These are phyloP conservation scores for Drosophila borealis DNA, from an alignment of 2,888 invertebrate genomes.

Conservation along the genomic window DNA sequence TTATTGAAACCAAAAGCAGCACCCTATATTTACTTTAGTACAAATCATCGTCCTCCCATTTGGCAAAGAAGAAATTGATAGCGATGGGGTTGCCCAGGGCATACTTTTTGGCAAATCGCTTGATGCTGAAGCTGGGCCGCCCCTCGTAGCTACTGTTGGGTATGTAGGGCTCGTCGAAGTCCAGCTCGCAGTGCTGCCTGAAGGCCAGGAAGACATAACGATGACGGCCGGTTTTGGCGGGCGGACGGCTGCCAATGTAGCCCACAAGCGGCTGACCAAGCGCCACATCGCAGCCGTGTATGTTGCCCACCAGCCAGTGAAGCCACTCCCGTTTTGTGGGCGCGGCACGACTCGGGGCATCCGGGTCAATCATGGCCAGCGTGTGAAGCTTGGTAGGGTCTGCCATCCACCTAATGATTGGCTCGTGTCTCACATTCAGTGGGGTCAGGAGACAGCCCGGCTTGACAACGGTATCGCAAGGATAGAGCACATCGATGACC, in stretches of 20 bases:
- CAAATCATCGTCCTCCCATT: slow-evolving; percentile 34
- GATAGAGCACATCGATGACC: slow-evolving; percentile 46
- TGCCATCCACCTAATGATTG: slow-evolving; percentile 54
- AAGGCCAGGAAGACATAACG: slow-evolving; percentile 63
- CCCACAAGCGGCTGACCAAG: slow-evolving; percentile 45
- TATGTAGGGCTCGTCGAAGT: slow-evolving; percentile 58
- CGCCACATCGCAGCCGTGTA: slow-evolving; percentile 56
- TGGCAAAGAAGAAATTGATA: slow-evolving; percentile 54
- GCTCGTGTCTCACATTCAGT: slow-evolving; percentile 17
- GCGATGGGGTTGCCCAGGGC: slow-evolving; percentile 65
- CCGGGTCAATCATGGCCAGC: slow-evolving; percentile 59
- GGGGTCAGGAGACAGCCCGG: slow-evolving; percentile 31
- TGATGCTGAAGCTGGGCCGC: slow-evolving; percentile 42
- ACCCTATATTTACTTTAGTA: neutral
- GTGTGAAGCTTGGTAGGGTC: slow-evolving; percentile 45
- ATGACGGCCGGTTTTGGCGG: slow-evolving; percentile 15
- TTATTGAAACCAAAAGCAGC: slow-evolving; percentile 9
- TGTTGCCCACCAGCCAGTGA: slow-evolving; percentile 70
- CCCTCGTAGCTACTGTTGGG: slow-evolving; percentile 3
- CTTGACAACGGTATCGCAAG: slow-evolving; percentile 29
- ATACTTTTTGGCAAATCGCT: slow-evolving; percentile 60
- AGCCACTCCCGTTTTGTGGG: slow-evolving; percentile 46
- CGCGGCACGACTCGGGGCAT: slow-evolving; percentile 32
- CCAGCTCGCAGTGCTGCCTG: slow-evolving; percentile 58
- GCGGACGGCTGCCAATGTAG: slow-evolving; percentile 51